A percentile compares a stretch with the other conserved stretches of the same genome.
These are phyloP conservation scores for Xiphorhynchus elegans DNA, from an alignment of 2,113 vertebrate genomes.

Conservation along the genomic window DNA sequence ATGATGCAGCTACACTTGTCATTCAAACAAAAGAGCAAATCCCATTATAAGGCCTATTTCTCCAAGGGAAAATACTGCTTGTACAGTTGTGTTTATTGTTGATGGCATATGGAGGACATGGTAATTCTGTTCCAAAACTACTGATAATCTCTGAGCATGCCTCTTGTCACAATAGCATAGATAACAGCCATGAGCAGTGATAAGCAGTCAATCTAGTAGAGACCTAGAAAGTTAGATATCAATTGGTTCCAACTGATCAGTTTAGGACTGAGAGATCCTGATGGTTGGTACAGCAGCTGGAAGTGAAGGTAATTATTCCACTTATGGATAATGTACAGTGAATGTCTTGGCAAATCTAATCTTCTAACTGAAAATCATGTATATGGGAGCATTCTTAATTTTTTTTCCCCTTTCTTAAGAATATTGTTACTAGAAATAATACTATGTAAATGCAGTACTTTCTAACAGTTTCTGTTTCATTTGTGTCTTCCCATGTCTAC, in stretches of 20 bases:
- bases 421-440: not conserved
- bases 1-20: not conserved
- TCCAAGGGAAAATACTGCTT: not conserved
- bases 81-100: not conserved
- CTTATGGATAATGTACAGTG: not conserved
- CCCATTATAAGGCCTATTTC: not conserved
- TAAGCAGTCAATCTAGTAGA: not conserved
- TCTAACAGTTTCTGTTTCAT: not conserved
- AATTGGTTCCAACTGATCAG: rapidly evolving
- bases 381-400: not conserved
- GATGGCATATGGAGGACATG: not conserved
- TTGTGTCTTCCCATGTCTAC: not conserved
- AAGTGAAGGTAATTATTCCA: not conserved
- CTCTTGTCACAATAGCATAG: not conserved
- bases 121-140: not conserved
- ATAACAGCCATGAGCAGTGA: not conserved
- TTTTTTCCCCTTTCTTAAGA: not conserved
- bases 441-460: not conserved
- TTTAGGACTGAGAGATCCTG: not conserved
- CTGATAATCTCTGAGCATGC: not conserved
- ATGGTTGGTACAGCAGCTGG: not conserved
- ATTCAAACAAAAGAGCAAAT: not conserved
- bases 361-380: not conserved
- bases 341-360: not conserved
- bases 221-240: not conserved